Evolutionary conservation across 2,888 invertebrate species (phyloP), one percentile per base, ranked within the genome.

Genomic region (Sesamia inferens): DNA sequence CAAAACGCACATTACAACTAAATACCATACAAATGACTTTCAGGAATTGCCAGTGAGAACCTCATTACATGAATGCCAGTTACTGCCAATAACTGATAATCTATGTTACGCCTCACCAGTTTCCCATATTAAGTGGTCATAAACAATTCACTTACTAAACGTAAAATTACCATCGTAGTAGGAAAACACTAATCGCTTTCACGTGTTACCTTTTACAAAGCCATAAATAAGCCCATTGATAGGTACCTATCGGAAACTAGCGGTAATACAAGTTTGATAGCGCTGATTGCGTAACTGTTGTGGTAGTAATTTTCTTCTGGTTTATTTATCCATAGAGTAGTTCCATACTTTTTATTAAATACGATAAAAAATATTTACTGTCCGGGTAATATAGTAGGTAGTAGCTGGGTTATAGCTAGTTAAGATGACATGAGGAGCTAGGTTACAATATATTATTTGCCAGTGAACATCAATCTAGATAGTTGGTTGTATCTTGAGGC

Each of bases 171-270:
- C 55, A 58, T 57, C 67, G 44, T 66, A 71, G 55, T 72, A 71
- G 77, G 78, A 82, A 84, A 78, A 71, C 14, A 70, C 55, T 80
- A 81, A 82, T 82, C 75, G 59, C 54, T 68, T 64, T 75, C 78
- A 76, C 76, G 61, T 82, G 82, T 68, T 67, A 72, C 69, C 61
- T 73, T 68, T 54, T 76, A 65, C 64, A 58, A 61, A 24, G 61
- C 44, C 14, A 31, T 58, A 74, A 54, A 31, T 58, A 74, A 54
- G 58, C 63, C 54, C 44, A 51, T 63, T 54, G n/a, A 55, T n/a
- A n/a, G n/a, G n/a, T n/a, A n/a, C n/a, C n/a, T 31, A 73, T 64
- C 54, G n/a, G 31, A 8, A 48, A 64, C 39, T 51, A 16, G 16
- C 39, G 24, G 42, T 79, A 42, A 66, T 67, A 62, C 11, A 39